These are phyloP conservation scores for Tenodera sinensis DNA, from an alignment of 2,888 invertebrate genomes.

Conservation along the genomic window DNA sequence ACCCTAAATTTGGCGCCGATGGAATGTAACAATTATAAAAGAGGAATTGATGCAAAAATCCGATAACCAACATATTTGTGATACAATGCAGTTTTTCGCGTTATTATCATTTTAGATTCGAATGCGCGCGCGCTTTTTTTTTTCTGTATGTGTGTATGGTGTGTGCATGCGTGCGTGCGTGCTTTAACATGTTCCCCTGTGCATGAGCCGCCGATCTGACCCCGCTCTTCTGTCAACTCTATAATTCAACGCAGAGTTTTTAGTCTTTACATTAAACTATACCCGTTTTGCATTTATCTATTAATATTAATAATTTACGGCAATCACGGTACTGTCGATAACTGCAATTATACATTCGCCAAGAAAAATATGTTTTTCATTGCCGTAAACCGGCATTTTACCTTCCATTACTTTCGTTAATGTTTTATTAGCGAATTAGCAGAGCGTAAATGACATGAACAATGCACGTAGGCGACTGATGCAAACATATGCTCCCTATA, in stretches of 20 bases:
- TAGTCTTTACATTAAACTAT: neutral
- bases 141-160: neutral
- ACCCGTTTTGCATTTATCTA: neutral
- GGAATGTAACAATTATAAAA: constrained; percentile 18
- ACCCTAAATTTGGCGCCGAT: constrained; percentile 5
- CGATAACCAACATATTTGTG: constrained; percentile 19
- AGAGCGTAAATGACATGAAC: no score
- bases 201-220: neutral
- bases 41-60: constrained; percentile 19
- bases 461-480: no score
- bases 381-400: neutral
- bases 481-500: no score
- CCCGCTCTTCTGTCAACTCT: neutral
- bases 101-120: constrained; percentile 9
- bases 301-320: neutral
- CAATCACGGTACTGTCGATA: neutral
- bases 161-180: neutral
- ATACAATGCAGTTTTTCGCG: constrained; percentile 11
- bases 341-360: neutral
- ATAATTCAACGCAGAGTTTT: neutral
- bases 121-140: neutral
- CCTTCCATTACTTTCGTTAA: neutral
- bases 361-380: neutral
- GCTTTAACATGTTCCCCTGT: neutral
- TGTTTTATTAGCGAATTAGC: neutral